phyloP scores from a whole-genome alignment of 64 coral and sea anemone genomes.

The Montipora efflorescens region DNA sequence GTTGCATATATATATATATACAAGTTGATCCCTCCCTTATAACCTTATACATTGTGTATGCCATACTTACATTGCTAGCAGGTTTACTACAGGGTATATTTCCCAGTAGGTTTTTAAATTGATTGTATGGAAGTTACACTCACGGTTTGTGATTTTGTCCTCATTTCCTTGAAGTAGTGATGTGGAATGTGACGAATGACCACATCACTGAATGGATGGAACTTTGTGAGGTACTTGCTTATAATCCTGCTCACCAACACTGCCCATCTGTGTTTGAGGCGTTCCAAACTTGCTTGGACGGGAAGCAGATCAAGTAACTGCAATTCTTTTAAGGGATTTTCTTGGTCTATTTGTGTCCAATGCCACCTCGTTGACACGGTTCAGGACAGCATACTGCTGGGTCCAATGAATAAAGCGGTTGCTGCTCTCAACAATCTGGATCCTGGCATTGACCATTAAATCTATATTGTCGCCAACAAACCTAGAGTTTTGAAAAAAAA shows the following conservation, averaged over 20 bases:
- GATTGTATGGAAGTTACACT: too few relatives aligned
- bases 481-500: neutral
- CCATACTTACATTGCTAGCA: too few relatives aligned
- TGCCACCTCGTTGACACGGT: neutral
- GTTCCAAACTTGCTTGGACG: neutral
- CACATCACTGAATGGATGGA: neutral
- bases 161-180: too few relatives aligned
- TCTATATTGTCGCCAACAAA: slow-evolving; percentile 62
- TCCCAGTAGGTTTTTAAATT: too few relatives aligned
- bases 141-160: too few relatives aligned
- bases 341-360: neutral
- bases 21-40: neutral
- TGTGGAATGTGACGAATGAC: neutral
- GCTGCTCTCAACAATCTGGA: slow-evolving; percentile 6
- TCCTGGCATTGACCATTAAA: slow-evolving; percentile 29
- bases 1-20: neutral
- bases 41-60: neutral
- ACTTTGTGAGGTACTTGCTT: neutral
- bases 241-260: slow-evolving; percentile 11
- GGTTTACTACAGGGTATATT: too few relatives aligned
- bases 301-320: slow-evolving; percentile 46
- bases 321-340: slow-evolving; percentile 6
- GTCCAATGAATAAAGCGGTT: slow-evolving; percentile 50
- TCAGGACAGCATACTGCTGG: slow-evolving; percentile 36
- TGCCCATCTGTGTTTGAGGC: slow-evolving; percentile 8